A percentile compares a stretch with the other conserved stretches of the same genome.
Evolutionary conservation across 2,888 invertebrate species (phyloP).

Genomic region (Drosophila eohydei): DNA sequence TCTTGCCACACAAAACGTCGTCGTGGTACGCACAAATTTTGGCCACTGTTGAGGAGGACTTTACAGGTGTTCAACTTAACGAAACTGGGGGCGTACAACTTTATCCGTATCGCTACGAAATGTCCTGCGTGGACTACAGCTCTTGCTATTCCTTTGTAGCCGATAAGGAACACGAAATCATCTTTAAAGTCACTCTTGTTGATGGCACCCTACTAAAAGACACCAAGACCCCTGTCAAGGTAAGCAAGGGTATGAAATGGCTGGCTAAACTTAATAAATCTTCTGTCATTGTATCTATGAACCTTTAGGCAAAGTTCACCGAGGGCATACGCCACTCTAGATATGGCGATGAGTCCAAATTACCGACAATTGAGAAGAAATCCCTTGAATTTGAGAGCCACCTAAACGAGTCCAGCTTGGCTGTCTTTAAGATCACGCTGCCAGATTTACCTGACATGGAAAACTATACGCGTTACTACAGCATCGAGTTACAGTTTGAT

Average conservation of each 20-base stretch:
- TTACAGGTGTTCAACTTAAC: slow-evolving; percentile 93
- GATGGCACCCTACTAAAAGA: slow-evolving; percentile 89
- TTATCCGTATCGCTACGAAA: slow-evolving; percentile 91
- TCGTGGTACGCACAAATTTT: slow-evolving; percentile 86
- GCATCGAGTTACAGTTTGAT: slow-evolving; percentile 58
- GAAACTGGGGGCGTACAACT: slow-evolving; percentile 90
- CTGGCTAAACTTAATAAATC: too few relatives aligned
- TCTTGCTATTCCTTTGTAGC: slow-evolving; percentile 96
- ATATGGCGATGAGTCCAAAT: slow-evolving; percentile 35
- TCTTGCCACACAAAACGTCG: slow-evolving; percentile 54
- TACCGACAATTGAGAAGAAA: slow-evolving; percentile 83
- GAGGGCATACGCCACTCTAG: slow-evolving; percentile 60
- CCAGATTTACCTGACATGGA: slow-evolving; percentile 85
- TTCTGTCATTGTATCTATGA: background rate
- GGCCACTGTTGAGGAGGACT: slow-evolving; percentile 93
- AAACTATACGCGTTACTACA: slow-evolving; percentile 64
- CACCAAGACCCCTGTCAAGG: slow-evolving; percentile 86
- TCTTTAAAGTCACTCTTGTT: slow-evolving; percentile 90
- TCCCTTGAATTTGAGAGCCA: slow-evolving; percentile 80
- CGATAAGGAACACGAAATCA: slow-evolving; percentile 93
- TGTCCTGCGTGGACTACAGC: slow-evolving; percentile 88
- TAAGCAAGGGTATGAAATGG: background rate
- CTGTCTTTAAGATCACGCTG: slow-evolving; percentile 88
- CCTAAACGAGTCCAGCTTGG: slow-evolving; percentile 88
- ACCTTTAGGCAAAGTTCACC: slow-evolving; percentile 59